Base-by-base conservation (phyloP, 2,797 vertebrate species). In the Argentina silus region DNA sequence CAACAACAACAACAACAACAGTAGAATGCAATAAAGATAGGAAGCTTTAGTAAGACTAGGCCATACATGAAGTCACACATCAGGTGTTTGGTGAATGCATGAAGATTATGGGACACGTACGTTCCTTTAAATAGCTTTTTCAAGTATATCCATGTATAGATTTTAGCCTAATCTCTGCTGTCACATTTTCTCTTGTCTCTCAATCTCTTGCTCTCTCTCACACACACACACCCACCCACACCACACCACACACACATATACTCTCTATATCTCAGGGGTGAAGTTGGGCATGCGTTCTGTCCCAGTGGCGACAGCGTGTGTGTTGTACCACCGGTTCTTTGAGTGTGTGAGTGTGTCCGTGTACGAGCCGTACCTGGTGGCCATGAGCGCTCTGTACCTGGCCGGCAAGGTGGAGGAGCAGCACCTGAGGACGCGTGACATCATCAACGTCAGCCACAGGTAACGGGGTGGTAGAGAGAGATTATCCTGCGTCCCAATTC, bases 331-430 rank as follows among this genome's bases (percentile, higher is more conserved):
- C 79, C 94, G 92, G 3, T 97, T 98, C 87, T 96, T 96, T 67
- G 79, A 88, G 0, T 88, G 91, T 11, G 92, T 84, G 74, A 89
- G 80, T 59, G 27, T 95, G 11, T 81, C 76, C 0, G 83, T 91
- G 0, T 98, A 95, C 47, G 96, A 97, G 63, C 96, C 95, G 0
- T 94, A 96, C 85, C 86, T 96, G 60, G 94, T 97, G 21, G 96
- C 95, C 67, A 96, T 96, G 95, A 95, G 95, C 83, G 93, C 94
- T 15, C 83, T 97, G 36, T 96, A 96, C 80, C 90, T 97, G 78
- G 95, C 95, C 0, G 96, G 95, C 19, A 97, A 97, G 84, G 94
- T 97, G 76, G 96, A 98, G 85, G 96, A 97, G 74, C 95, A 97
- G 74, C 95, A 96, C 83, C 86, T 96, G 50, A 88, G 95, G 66